A percentile compares a stretch with the other conserved stretches of the same genome.
Evolutionary conservation across 2,113 vertebrate genomes (phyloP).

Genomic region (Mola mola): DNA sequence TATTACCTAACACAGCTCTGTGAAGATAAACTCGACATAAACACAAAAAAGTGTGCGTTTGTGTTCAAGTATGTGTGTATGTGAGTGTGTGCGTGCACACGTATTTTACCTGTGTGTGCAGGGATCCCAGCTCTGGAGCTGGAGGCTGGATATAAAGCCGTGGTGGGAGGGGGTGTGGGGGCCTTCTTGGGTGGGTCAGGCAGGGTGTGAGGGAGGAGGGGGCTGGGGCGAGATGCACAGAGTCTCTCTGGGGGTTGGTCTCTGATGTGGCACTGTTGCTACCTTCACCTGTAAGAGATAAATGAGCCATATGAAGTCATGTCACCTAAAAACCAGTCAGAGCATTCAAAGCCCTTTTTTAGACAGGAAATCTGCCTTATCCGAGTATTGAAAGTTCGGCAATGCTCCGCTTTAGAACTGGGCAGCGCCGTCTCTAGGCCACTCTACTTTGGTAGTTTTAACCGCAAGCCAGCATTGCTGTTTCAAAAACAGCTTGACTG

Average conservation of each 20-base stretch:
- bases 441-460: no score
- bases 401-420: no score
- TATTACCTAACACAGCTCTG: not conserved
- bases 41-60: not conserved
- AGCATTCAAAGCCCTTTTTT: no score
- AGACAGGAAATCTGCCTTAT: no score
- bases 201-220: slow-evolving; percentile 85
- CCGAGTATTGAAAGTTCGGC: no score
- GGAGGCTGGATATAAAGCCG: slow-evolving; percentile 94
- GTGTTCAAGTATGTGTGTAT: not conserved
- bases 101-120: slow-evolving; percentile 89
- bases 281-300: slow-evolving; percentile 81
- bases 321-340: not conserved
- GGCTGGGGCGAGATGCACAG: slow-evolving; percentile 72
- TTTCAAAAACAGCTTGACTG: no score
- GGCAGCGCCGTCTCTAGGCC: no score
- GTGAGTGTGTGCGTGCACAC: no score
- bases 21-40: not conserved
- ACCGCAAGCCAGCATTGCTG: no score
- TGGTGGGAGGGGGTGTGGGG: slow-evolving; percentile 90
- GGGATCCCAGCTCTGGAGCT: slow-evolving; percentile 91
- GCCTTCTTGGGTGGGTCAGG: slow-evolving; percentile 88
- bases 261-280: slow-evolving; percentile 76
- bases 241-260: slow-evolving; percentile 84
- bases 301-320: not conserved